Percentiles rank a stretch among this genome's conserved stretches.
These are phyloP conservation scores for Lytechinus pictus DNA, from an alignment of 35 echinoderm and acorn worm species.

Conservation along the genomic window DNA sequence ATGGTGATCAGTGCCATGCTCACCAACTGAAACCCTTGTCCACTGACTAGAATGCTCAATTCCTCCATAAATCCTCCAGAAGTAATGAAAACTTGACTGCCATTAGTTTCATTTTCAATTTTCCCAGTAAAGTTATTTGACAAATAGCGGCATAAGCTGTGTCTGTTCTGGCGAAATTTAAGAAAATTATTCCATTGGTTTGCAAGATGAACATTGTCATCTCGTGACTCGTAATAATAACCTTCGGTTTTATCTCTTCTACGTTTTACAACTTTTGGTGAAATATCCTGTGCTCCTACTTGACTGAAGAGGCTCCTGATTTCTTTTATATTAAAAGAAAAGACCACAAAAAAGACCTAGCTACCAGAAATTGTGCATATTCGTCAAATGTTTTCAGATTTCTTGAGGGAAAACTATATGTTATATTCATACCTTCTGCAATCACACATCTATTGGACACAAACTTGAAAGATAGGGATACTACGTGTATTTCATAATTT, in stretches of 20 bases:
- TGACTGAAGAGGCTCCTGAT: constrained; percentile 64
- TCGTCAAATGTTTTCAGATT: constrained; percentile 19
- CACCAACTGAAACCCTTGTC: neutral
- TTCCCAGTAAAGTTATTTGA: constrained; percentile 35
- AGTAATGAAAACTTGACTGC: constrained; percentile 54
- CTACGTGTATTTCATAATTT: neutral
- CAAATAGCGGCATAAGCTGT: constrained; percentile 52
- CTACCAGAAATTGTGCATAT: constrained; percentile 35
- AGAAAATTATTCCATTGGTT: constrained; percentile 53
- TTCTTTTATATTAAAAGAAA: constrained; percentile 21
- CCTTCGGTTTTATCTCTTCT: constrained; percentile 41
- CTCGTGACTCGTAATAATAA: neutral
- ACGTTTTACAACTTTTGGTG: constrained; percentile 61
- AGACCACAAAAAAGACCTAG: neutral
- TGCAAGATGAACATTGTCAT: neutral
- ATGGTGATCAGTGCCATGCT: neutral
- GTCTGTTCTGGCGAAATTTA: constrained; percentile 24
- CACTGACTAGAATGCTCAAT: neutral
- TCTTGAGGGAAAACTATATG: neutral
- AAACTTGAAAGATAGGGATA: neutral
- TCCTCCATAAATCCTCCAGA: constrained; percentile 58
- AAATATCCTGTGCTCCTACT: constrained; percentile 56
- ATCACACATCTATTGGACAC: neutral
- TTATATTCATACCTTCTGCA: constrained; percentile 47
- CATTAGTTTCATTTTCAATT: neutral